A percentile compares a stretch with the other conserved stretches of the same genome.
These are phyloP conservation scores for Parazoanthus atlanticus DNA, from an alignment of 92 coral and sea anemone species.

Conservation along the genomic window DNA sequence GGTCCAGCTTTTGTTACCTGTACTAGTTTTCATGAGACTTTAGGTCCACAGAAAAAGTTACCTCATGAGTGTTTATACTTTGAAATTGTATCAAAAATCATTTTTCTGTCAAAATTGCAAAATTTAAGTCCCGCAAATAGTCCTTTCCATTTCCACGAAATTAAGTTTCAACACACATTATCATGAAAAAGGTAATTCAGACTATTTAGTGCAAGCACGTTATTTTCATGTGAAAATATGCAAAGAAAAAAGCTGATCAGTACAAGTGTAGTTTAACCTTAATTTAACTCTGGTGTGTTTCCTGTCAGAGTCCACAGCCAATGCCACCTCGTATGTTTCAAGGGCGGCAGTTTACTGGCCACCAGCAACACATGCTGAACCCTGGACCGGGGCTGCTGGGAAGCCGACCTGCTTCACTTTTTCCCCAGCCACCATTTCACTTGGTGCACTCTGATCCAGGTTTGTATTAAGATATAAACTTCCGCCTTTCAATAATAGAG, in stretches of 20 bases:
- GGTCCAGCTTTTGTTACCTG: too few relatives aligned
- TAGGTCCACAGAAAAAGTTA: too few relatives aligned
- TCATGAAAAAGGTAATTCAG: too few relatives aligned
- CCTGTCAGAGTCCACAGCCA: slow-evolving; percentile 56
- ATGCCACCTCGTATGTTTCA: slow-evolving; percentile 76
- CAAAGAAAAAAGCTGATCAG: not conserved
- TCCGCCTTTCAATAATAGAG: not conserved
- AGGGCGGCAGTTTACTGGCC: slow-evolving; percentile 58
- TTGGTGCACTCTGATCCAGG: slow-evolving; percentile 86
- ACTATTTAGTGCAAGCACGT: not conserved
- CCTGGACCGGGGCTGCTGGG: slow-evolving; percentile 48
- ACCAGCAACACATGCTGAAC: slow-evolving; percentile 49
- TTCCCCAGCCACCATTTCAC: slow-evolving; percentile 62
- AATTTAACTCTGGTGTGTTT: not conserved
- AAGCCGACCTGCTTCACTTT: slow-evolving; percentile 55
- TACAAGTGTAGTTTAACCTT: too few relatives aligned
- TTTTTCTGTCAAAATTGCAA: too few relatives aligned
- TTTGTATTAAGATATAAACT: slow-evolving; percentile 17
- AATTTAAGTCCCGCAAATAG: too few relatives aligned
- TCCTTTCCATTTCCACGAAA: too few relatives aligned
- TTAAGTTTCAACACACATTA: too few relatives aligned
- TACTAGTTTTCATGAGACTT: too few relatives aligned
- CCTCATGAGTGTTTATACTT: too few relatives aligned
- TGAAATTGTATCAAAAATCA: too few relatives aligned
- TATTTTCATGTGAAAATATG: not conserved